A percentile compares a stretch with the other conserved stretches of the same genome.
Conservation (phyloP, 2,888 invertebrate species). For the Carcina quercana region DNA sequence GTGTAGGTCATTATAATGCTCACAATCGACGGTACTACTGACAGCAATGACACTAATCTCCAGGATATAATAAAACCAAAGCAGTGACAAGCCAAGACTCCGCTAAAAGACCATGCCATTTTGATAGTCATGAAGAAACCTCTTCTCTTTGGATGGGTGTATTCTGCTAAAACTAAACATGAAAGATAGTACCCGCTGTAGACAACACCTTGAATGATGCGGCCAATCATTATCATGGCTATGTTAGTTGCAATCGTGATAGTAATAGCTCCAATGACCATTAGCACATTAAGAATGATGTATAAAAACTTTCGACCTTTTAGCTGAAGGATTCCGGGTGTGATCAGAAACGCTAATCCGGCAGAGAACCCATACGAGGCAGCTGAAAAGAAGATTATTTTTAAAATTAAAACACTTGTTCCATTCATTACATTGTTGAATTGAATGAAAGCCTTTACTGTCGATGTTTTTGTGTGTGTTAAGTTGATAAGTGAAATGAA, state of each 20-base stretch:
- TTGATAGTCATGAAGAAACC: constrained; percentile 14
- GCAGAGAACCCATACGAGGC: constrained; percentile 5
- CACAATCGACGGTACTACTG: constrained; percentile 13
- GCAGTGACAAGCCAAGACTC: constrained; percentile 13
- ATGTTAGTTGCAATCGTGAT: constrained; percentile 16
- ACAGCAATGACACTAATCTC: constrained; percentile 17
- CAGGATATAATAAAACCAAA: constrained; percentile 14
- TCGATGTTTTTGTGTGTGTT: background rate
- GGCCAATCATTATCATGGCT: constrained; percentile 12
- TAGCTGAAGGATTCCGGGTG: constrained; percentile 17
- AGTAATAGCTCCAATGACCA: constrained; percentile 13
- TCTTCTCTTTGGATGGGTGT: constrained; percentile 18
- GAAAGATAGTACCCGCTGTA: constrained; percentile 16
- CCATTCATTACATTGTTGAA: background rate
- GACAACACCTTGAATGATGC: constrained; percentile 17
- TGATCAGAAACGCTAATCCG: constrained; percentile 14
- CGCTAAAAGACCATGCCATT: background rate
- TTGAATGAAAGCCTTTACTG: background rate
- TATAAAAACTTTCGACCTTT: constrained; percentile 18
- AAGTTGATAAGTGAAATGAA: background rate
- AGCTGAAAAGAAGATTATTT: too few relatives aligned
- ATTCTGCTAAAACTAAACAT: constrained; percentile 16
- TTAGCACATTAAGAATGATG: constrained; percentile 11
- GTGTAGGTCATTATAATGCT: constrained; percentile 10
- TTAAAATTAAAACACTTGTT: background rate